phyloP scores from a whole-genome alignment of 2,797 vertebrate genomes.

The Tokudaia muenninki region DNA sequence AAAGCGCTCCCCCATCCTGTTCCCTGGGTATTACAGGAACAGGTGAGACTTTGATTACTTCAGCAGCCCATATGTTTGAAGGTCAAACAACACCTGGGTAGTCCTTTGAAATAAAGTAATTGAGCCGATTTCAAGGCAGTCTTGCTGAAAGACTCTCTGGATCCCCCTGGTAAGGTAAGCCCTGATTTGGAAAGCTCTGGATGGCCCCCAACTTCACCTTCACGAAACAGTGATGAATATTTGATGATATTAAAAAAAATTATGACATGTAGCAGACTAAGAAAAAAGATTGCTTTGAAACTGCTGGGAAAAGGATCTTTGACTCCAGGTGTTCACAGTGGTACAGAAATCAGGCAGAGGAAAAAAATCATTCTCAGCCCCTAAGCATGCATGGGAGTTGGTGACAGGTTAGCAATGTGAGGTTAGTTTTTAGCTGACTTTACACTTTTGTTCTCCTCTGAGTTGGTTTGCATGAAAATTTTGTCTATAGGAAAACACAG shows the following conservation, averaged over 20 bases:
- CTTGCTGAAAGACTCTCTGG: constrained; percentile 65
- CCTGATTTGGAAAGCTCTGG: constrained; percentile 58
- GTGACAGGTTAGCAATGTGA: background rate
- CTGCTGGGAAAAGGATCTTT: background rate
- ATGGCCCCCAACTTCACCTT: background rate
- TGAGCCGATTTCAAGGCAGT: constrained; percentile 76
- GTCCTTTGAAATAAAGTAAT: constrained; percentile 82
- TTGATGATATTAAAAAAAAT: constrained; percentile 68
- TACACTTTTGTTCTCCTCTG: background rate
- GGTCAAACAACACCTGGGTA: constrained; percentile 81
- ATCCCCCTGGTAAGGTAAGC: constrained; percentile 52
- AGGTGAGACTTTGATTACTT: constrained; percentile 71
- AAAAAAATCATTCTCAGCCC: background rate
- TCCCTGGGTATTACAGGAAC: constrained; percentile 52
- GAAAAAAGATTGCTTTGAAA: constrained; percentile 24
- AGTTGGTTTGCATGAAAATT: constrained; percentile 61
- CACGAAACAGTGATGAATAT: constrained; percentile 53
- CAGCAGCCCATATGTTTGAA: constrained; percentile 73
- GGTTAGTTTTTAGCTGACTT: background rate
- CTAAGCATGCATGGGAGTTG: background rate
- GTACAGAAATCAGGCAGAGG: constrained; percentile 65
- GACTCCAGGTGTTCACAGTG: constrained; percentile 56
- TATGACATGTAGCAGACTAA: constrained; percentile 50
- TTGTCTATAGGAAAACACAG: background rate
- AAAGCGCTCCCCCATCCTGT: constrained; percentile 22